Evolutionary conservation across 2,888 invertebrate genomes (phyloP), one percentile per base, ranked within the genome.

Genomic region (Caenorhabditis macrosperma): DNA sequence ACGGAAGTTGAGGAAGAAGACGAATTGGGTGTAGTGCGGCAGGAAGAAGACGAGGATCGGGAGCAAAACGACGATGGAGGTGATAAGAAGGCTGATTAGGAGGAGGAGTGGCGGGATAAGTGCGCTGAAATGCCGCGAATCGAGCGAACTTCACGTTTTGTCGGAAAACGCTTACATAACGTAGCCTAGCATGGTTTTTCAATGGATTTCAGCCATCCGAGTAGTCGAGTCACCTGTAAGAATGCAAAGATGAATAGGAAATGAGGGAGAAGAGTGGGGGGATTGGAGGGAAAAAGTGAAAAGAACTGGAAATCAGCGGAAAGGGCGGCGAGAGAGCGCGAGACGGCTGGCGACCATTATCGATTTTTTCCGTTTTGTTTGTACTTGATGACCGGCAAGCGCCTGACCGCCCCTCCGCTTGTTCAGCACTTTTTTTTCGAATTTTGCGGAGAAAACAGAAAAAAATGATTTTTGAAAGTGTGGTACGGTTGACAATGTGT

Each of bases 1-100:
- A 88, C 88, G 80, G 75, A 88, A 88, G 46, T 88, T 87, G 69
- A 88, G 85, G 71, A 88, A 88, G 82, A 88, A 88, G 35, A 88
- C 69, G 77, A 87, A 87, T 30, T 88, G 88, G 69, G 84, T 82
- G 64, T 81, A 63, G n/a, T 80, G 52, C n/a, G 88, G 88, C 61
- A 83, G 81, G 55, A 84, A 82, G 76, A 75, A 88, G 68, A 87
- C 83, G 41, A 85, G 77, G 41, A 85, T 57, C 28, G 87, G 87
- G 24, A 82, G 71, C 28, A 78, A 60, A 35, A 87, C 60, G 67
- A 82, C 83, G 59, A 85, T 38, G 15, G 81, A 38, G 35, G 86
- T 22, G 63, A 81, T 30, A 24, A 82, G 79, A 35, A 81, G 22
- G 20, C 61, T 46, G 20, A 78, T 55, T 38, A 30, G 35, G 20